Conservation (phyloP, 2,113 vertebrate genomes). For the Cebidichthys violaceus region DNA sequence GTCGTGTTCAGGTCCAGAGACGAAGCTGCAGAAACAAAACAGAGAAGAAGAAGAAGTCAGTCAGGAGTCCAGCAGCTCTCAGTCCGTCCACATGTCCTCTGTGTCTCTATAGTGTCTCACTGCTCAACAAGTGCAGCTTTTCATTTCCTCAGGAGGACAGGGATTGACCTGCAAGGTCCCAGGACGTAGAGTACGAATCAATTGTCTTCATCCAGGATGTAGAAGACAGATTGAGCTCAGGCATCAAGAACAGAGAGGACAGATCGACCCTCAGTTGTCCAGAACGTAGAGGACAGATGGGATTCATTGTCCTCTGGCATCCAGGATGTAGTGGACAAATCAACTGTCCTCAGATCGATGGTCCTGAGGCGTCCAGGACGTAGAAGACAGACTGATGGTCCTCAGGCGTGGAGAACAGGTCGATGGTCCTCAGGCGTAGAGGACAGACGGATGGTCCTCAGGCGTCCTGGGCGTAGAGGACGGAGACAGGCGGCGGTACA, state of each 20-base stretch:
- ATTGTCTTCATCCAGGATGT: background rate
- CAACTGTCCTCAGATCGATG: background rate
- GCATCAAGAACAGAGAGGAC: background rate
- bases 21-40: background rate
- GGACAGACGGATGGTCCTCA: background rate
- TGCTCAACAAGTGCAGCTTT: background rate
- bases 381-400: background rate
- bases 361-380: background rate
- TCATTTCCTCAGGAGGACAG: background rate
- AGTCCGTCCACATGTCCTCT: background rate
- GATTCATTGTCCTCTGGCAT: background rate
- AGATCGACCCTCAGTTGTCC: background rate
- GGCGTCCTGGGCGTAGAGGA: background rate
- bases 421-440: background rate
- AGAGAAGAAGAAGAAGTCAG: background rate
- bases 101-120: background rate
- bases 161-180: background rate
- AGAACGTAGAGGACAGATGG: background rate
- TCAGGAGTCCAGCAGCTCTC: background rate
- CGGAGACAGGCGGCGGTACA: constrained; percentile 57
- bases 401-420: too few relatives aligned
- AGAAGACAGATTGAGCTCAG: background rate
- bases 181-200: background rate
- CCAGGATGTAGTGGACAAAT: background rate
- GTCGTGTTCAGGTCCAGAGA: background rate